Evolutionary conservation across 2,888 invertebrate species (phyloP), one percentile per base, ranked within the genome.

Genomic region (Macrophya annulata): DNA sequence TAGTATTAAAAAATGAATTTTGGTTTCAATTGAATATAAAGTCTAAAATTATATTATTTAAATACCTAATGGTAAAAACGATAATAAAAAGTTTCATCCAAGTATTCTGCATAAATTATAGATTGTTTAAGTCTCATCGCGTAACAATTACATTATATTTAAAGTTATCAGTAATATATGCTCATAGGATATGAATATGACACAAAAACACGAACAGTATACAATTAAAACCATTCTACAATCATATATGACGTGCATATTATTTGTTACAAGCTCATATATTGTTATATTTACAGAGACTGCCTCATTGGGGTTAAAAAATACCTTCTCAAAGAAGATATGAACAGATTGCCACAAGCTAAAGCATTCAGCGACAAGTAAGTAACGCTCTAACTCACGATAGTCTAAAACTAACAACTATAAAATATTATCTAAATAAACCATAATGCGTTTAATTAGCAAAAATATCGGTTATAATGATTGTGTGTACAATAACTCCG

Each of bases 301-400:
- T 95, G 96, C 85, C 93, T 96, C 17, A 90, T 95, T 17, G 97
- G 97, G 0, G 95, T 95, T 0, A 95, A 96, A 86, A 94, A 93
- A 86, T 97, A 95, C 90, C 93, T 97, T 45, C 91, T 97, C 81
- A 96, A 96, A 12, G 97, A 97, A 88, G 95, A 95, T 55, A 94
- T 95, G 76, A 94, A 94, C 1, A 95, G 95, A 72, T 79, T 96
- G 40, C 94, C 95, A 0, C 92, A 93, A 84, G 95, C 96, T 0
- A 95, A 93, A 86, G 91, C 89, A 0, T 95, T 95, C 89, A 93
- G 91, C 74, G 90, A 90, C 72, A 95, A 95, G 96, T 96, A 92
- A 90, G 88, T 79, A 84, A 37, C 0, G 31, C 37, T 15, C 17
- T 68, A 62, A 6, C n/a, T 25, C 10, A 62, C 37, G 17, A 68